Base-by-base conservation (phyloP, 1,140 invertebrate genomes). In the Caenorhabditis latens region DNA sequence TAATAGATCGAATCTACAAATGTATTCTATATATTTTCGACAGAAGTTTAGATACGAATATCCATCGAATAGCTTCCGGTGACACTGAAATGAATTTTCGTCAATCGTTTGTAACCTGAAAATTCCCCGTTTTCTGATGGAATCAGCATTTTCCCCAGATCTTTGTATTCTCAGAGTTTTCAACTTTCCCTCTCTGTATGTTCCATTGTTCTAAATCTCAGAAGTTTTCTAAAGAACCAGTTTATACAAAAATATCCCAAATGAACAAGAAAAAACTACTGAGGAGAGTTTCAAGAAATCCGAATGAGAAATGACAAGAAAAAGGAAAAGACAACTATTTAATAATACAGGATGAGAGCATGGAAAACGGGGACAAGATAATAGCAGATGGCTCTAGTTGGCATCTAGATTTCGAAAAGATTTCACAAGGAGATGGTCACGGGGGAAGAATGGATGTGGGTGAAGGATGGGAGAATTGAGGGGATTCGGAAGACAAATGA, bases 371-470 rank as follows among this genome's bases (percentile, higher is more conserved):
- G 8, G 14, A 13, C 2, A 32, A 79, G 7, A 79, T 53, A 79
- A 79, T 79, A 50, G 50, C 19, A 24, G 71, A 79, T 79, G 46
- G 43, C 43, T 79, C 46, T 50, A 79, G 46, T 42, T 53, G 71
- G 53, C 19, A 79, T 79, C n/a, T 79, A 50, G 43, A 50, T 79
- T 79, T 46, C 42, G 42, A 71, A 9, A 32, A 16, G 19, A 46
- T 19, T 71, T 71, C 65, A 71, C n/a, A 85, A 71, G 57, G 53
- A 82, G 53, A 83, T 87, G 65, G 67, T 57, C 61, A 82, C 67
- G 46, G 57, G 58, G 48, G 58, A 9, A 21, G 53, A 32, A 55
- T n/a, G 53, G 71, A 40, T 82, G 84, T 63, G 61, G 24, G 21
- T 42, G 6, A 16, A 16, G 5, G 63, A 42, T 71, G 55, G 43